Evolutionary conservation across 2,888 invertebrate species (phyloP), one percentile per base, ranked within the genome.

Genomic region (Acronicta aceris): DNA sequence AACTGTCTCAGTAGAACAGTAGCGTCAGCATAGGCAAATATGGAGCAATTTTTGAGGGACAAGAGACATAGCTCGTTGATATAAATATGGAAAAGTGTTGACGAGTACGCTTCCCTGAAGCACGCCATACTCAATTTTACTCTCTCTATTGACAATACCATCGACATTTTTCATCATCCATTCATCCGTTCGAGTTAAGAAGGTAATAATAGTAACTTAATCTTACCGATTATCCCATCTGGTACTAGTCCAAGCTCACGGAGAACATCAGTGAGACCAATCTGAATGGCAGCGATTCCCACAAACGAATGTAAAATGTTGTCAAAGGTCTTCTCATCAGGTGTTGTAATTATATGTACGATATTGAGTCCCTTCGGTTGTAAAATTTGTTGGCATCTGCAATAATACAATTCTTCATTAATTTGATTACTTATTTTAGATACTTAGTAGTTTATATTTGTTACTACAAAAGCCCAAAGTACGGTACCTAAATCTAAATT

Each of bases 291-390:
- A 25, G 97, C 96, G 68, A 73, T 71, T 10, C 73, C 73, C 4
- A 74, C 57, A 38, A 69, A 74, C 0, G 65, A 65, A 9, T 69
- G 51, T 1, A 97, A 83, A 42, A 97, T 96, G 79, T 96, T 96
- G 55, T 91, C 86, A 54, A 89, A 91, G 12, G 80, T 87, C 0
- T 84, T 89, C 25, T 95, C 95, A 78, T 97, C 96, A 1, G 90
- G 88, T 0, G 95, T 94, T 15, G 96, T 96, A 9, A 97, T 89
- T 33, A 97, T 95, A 7, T 96, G 84, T 33, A 96, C 93, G 1
- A 98, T 92, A 76, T 97, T 95, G 3, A 97, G 73, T 3, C 96
- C 96, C 77, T 95, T 95, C 0, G 96, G 95, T 59, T 95, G 87
- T 13, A 98, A 84, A 0, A 94, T 91, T 43, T 88, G 86, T 48